Percentiles rank a stretch among this genome's conserved stretches.
phyloP scores from a whole-genome alignment of 2,888 invertebrate genomes.

The Microchrysa polita region DNA sequence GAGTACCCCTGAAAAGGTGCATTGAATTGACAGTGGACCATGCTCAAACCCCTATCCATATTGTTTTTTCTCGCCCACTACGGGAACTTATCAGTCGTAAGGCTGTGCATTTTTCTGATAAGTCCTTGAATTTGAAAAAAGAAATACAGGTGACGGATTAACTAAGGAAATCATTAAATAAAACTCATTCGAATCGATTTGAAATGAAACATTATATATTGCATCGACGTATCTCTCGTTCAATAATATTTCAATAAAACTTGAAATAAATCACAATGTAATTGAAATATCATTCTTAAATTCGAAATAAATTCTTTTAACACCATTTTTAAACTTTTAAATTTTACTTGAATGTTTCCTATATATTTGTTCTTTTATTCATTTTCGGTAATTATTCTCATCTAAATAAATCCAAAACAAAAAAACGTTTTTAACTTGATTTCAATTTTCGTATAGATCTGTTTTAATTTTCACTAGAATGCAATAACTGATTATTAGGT shows the following conservation, averaged over 20 bases:
- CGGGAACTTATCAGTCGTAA: too few species aligned
- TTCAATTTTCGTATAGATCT: background rate
- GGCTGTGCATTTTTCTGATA: too few species aligned
- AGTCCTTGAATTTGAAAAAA: too few species aligned
- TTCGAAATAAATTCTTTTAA: conserved; percentile 35
- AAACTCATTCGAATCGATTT: too few species aligned
- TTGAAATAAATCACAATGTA: conserved; percentile 44
- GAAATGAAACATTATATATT: conserved; percentile 20
- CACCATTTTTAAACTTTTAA: conserved; percentile 9
- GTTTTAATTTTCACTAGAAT: conserved; percentile 9
- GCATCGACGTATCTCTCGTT: conserved; percentile 33
- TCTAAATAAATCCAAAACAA: conserved; percentile 34
- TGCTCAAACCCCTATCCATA: too few species aligned
- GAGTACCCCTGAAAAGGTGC: too few species aligned
- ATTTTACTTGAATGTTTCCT: conserved; percentile 1
- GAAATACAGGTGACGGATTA: too few species aligned
- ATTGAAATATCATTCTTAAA: conserved; percentile 44
- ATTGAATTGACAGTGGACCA: too few species aligned
- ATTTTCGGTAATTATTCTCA: conserved; percentile 6
- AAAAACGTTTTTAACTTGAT: conserved; percentile 7
- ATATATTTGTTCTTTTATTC: background rate
- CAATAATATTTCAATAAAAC: conserved; percentile 45
- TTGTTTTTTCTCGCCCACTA: too few species aligned
- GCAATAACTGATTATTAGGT: conserved; percentile 32
- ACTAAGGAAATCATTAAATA: too few species aligned